A percentile compares a stretch with the other conserved stretches of the same genome.
Evolutionary conservation across 1,140 invertebrate species (phyloP).

Genomic region (Papilio polytes): DNA sequence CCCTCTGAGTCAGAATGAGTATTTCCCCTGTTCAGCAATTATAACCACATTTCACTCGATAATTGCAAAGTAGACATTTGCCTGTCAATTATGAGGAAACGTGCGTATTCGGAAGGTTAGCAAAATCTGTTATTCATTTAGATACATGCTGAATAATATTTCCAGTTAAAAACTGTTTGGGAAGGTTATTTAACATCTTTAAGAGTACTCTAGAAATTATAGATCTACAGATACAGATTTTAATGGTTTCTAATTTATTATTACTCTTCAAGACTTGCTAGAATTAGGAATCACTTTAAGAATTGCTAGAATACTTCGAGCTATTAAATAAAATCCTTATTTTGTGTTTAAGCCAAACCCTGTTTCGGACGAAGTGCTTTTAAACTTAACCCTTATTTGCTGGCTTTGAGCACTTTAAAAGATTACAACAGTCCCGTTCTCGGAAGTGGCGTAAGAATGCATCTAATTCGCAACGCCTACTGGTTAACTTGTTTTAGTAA

Average conservation of each 20-base stretch:
- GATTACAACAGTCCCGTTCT: constrained; percentile 58
- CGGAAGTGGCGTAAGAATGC: constrained; percentile 43
- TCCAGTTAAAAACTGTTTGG: no score
- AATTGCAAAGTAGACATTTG: background rate
- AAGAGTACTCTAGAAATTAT: no score
- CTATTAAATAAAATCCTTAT: background rate
- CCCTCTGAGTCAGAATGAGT: background rate
- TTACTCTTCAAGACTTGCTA: no score
- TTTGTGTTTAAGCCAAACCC: constrained; percentile 32
- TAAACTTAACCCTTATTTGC: constrained; percentile 78
- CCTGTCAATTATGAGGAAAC: background rate
- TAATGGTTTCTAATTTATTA: no score
- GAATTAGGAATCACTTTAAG: no score
- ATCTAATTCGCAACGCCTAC: constrained; percentile 44
- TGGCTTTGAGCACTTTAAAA: constrained; percentile 71
- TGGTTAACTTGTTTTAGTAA: constrained; percentile 36
- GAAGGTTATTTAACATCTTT: no score
- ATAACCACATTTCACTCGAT: constrained; percentile 18
- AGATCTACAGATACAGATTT: no score
- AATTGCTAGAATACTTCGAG: no score
- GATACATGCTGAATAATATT: background rate
- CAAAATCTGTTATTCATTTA: background rate
- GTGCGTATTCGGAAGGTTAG: constrained; percentile 6
- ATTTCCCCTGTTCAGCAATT: background rate
- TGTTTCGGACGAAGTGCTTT: constrained; percentile 60